Percentiles rank a stretch among this genome's conserved stretches.
Evolutionary conservation across 1,140 invertebrate genomes (phyloP).

Genomic region (Forficula auricularia): DNA sequence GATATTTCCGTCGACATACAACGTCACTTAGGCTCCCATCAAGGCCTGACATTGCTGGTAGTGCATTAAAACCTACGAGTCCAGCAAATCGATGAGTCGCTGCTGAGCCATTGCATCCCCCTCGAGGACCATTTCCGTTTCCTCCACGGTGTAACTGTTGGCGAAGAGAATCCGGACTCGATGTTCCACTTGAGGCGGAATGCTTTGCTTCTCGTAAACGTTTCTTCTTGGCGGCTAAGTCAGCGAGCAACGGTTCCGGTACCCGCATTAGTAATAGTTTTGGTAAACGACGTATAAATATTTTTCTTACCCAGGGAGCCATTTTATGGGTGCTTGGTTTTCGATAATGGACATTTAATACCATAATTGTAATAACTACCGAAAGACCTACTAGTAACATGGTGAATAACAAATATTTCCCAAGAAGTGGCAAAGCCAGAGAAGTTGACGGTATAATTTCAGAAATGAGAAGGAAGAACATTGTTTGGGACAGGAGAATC

Average conservation of each 20-base stretch:
- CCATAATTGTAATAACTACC: constrained; percentile 91
- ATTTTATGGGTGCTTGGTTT: constrained; percentile 96
- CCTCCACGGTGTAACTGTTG: constrained; percentile 33
- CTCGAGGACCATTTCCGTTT: constrained; percentile 23
- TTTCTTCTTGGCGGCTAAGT: constrained; percentile 62
- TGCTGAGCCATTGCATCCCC: constrained; percentile 55
- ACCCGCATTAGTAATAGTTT: constrained; percentile 71
- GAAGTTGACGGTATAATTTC: constrained; percentile 98
- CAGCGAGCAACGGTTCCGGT: constrained; percentile 58
- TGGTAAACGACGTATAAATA: constrained; percentile 74
- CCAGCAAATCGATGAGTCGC: constrained; percentile 37
- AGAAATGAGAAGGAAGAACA: constrained; percentile 96
- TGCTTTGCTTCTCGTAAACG: constrained; percentile 25
- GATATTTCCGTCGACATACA: constrained; percentile 65
- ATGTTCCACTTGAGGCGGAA: constrained; percentile 42
- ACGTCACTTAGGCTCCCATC: constrained; percentile 66
- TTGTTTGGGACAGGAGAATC: constrained; percentile 94
- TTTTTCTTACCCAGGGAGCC: constrained; percentile 72
- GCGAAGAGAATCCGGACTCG: constrained; percentile 53
- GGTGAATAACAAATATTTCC: constrained; percentile 96
- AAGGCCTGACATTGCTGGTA: constrained; percentile 59
- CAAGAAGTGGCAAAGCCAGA: constrained; percentile 83
- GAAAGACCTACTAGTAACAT: constrained; percentile 94
- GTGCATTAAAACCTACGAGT: constrained; percentile 43
- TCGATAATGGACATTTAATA: constrained; percentile 97